Evolutionary conservation across 1,140 invertebrate genomes (phyloP), one percentile per base, ranked within the genome.

Genomic region (Euura lappo): DNA sequence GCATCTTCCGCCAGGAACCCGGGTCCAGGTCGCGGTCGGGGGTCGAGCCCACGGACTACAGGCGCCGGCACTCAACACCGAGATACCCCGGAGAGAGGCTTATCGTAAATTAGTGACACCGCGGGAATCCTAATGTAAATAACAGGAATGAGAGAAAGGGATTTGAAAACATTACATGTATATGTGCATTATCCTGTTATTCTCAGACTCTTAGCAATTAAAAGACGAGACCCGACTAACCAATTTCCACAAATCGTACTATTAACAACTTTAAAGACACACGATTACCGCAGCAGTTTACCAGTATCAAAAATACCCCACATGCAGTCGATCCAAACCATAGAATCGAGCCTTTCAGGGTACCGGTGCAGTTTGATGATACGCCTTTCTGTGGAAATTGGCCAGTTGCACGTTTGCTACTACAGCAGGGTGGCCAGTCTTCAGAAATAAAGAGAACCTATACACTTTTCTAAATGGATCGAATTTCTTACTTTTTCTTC

Each of bases 21-120:
- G 66, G 66, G 8, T 68, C 8, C 66, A 68, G 66, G 66, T 28
- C 66, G 66, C 66, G 66, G 66, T 68, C 28, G 66, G 66, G 13
- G 66, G 66, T 44, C 66, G 44, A 68, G 8, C 3, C 8, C 8
- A 68, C 44, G 28, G 28, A 44, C 66, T 10, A 8, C 5, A 72
- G 76, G 75, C 70, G 69, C 73, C 74, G 75, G 72, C 68, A 74
- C 78, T 79, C 79, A 73, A 79, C 78, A 79, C 76, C 76, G 73
- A 68, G 47, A 11, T 44, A 60, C 72, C 75, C 51, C 45, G 70
- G 66, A 67, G 75, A 69, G 70, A 74, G 77, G 75, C 76, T 81
- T 77, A 76, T 77, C 79, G 76, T 81, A 82, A 81, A 81, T 82
- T 81, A 82, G 78, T 79, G 77, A 69, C 79, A 72, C 79, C 76